A percentile compares a stretch with the other conserved stretches of the same genome.
Evolutionary conservation across 2,888 invertebrate genomes (phyloP).

Genomic region (Phengaris arion): DNA sequence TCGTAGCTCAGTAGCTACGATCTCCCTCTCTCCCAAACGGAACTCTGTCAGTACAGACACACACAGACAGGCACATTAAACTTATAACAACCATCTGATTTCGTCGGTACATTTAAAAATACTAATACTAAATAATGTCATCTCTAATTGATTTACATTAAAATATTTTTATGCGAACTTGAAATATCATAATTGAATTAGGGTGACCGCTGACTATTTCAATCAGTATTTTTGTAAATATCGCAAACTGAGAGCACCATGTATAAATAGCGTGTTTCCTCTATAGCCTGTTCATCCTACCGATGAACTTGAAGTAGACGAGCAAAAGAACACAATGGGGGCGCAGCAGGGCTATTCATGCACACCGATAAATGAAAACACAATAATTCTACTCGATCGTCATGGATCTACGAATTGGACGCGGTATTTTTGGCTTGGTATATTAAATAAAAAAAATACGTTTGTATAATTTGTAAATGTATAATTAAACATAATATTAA

Average conservation of each 20-base stretch:
- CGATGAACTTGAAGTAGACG: slow-evolving; percentile 67
- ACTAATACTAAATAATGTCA: too few relatives aligned
- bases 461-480: not conserved
- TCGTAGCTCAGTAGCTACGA: too few relatives aligned
- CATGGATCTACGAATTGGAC: slow-evolving; percentile 43
- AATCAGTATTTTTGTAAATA: too few relatives aligned
- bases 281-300: slow-evolving; percentile 58
- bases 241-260: not conserved
- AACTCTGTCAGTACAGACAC: too few relatives aligned
- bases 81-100: too few relatives aligned
- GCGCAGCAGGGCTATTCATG: slow-evolving; percentile 73
- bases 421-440: slow-evolving; percentile 41
- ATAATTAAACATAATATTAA: not conserved
- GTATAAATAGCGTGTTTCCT: slow-evolving; percentile 60
- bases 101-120: too few relatives aligned
- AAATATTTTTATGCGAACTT: too few relatives aligned
- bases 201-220: too few relatives aligned
- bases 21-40: too few relatives aligned
- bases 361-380: slow-evolving; percentile 71
- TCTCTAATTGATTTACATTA: too few relatives aligned
- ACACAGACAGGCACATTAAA: too few relatives aligned
- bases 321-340: slow-evolving; percentile 54
- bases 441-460: not conserved
- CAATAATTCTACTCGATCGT: slow-evolving; percentile 56
- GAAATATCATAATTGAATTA: too few relatives aligned